These are phyloP conservation scores for Petromus typicus DNA, from an alignment of 2,113 vertebrate species.

Conservation along the genomic window DNA sequence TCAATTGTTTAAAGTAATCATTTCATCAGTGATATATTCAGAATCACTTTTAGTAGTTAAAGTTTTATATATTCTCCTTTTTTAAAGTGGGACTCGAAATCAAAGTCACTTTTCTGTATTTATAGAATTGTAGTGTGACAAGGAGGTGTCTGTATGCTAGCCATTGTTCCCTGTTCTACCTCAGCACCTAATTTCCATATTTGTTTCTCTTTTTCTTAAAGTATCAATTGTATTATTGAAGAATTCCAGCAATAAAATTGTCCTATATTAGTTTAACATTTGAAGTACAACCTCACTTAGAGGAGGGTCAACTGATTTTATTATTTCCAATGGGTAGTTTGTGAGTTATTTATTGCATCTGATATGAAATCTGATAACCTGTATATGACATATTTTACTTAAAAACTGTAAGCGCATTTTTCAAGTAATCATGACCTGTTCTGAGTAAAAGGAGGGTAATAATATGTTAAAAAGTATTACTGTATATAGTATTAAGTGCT, in stretches of 20 bases:
- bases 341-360: neutral
- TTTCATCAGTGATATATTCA: slow-evolving; percentile 21
- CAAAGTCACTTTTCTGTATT: neutral
- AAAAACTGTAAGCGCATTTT: neutral
- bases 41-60: neutral
- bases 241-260: neutral
- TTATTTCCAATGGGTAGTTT: neutral
- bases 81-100: neutral
- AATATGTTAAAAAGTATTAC: neutral
- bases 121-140: neutral
- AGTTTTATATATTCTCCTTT: neutral
- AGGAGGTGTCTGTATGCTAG: neutral
- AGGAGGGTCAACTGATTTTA: neutral
- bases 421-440: neutral
- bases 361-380: neutral
- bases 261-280: neutral
- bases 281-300: slow-evolving; percentile 1
- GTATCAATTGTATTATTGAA: neutral
- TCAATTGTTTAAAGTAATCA: slow-evolving; percentile 43
- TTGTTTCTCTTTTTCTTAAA: neutral
- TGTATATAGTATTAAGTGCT: neutral
- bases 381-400: neutral
- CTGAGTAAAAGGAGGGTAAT: neutral
- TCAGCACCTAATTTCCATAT: neutral
- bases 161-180: neutral